These are phyloP conservation scores for Drosophila mayri DNA, from an alignment of 1,140 invertebrate species.

Conservation along the genomic window DNA sequence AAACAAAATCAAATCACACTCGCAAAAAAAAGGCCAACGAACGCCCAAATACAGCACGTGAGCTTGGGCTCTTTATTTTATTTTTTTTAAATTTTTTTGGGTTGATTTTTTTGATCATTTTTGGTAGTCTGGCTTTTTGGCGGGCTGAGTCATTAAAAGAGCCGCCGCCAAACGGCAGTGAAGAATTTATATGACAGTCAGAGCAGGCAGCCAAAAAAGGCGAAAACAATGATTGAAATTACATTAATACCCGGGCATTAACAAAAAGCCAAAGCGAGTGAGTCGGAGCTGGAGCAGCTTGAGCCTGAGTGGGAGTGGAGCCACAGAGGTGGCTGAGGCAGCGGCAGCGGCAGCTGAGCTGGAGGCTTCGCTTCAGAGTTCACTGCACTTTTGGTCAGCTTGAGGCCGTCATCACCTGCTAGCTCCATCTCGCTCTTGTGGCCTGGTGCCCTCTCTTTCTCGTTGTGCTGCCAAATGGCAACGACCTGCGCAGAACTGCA, in stretches of 20 bases:
- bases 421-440: conserved; percentile 11
- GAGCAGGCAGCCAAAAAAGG: conserved; percentile 56
- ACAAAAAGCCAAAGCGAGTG: not conserved
- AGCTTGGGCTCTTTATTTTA: conserved; percentile 9
- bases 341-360: not conserved
- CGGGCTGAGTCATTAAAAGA: conserved; percentile 75
- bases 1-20: conserved; percentile 58
- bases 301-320: conserved; percentile 38
- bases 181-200: conserved; percentile 74
- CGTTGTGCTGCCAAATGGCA: conserved; percentile 57
- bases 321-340: not conserved
- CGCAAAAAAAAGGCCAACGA: conserved; percentile 27
- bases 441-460: conserved; percentile 18
- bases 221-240: conserved; percentile 69
- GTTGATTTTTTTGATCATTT: conserved; percentile 27
- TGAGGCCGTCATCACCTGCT: conserved; percentile 63
- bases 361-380: conserved; percentile 58
- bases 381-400: conserved; percentile 71
- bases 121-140: conserved; percentile 28
- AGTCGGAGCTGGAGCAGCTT: not conserved
- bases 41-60: conserved; percentile 53
- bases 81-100: not conserved
- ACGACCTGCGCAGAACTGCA: conserved; percentile 81
- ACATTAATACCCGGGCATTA: conserved; percentile 58
- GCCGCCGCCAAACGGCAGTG: conserved; percentile 43